Evolutionary conservation across 2,888 invertebrate species (phyloP).

Genomic region (Sphecodes monilicornis): DNA sequence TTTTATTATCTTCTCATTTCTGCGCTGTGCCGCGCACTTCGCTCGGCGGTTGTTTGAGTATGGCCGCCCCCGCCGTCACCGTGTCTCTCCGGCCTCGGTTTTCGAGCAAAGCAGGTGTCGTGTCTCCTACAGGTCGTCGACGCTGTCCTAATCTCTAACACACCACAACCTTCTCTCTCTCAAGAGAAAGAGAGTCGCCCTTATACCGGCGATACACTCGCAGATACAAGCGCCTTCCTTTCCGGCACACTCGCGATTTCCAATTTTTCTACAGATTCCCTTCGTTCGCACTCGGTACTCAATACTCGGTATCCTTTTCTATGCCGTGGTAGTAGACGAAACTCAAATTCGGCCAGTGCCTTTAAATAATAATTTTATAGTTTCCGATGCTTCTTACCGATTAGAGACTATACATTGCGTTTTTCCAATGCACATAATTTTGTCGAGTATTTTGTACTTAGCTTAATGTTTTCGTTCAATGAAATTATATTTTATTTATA

Average conservation of each 20-base stretch:
- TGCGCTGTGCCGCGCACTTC: constrained; percentile 69
- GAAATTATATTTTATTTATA: constrained; percentile 5
- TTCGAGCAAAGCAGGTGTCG: constrained; percentile 60
- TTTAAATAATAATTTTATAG: constrained; percentile 44
- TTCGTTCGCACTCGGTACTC: constrained; percentile 48
- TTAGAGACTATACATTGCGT: neutral
- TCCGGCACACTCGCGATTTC: constrained; percentile 38
- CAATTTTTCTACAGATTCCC: constrained; percentile 32
- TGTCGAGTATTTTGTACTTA: constrained; percentile 26
- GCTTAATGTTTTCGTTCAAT: constrained; percentile 34
- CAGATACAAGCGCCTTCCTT: constrained; percentile 29
- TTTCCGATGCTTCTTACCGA: constrained; percentile 18
- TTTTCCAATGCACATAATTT: neutral
- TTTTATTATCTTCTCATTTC: constrained; percentile 73
- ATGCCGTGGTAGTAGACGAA: constrained; percentile 58
- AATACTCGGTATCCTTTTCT: constrained; percentile 51
- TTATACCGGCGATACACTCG: constrained; percentile 29
- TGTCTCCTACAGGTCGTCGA: constrained; percentile 54
- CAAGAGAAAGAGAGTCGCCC: neutral
- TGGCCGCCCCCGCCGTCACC: constrained; percentile 74
- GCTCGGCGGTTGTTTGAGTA: constrained; percentile 82
- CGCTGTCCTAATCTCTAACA: constrained; percentile 19
- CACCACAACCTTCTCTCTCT: constrained; percentile 16
- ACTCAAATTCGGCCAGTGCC: constrained; percentile 42
- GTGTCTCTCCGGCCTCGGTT: constrained; percentile 35